Evolutionary conservation across 23 tunicate species (phyloP).

Genomic region (Ciona savignyi): DNA sequence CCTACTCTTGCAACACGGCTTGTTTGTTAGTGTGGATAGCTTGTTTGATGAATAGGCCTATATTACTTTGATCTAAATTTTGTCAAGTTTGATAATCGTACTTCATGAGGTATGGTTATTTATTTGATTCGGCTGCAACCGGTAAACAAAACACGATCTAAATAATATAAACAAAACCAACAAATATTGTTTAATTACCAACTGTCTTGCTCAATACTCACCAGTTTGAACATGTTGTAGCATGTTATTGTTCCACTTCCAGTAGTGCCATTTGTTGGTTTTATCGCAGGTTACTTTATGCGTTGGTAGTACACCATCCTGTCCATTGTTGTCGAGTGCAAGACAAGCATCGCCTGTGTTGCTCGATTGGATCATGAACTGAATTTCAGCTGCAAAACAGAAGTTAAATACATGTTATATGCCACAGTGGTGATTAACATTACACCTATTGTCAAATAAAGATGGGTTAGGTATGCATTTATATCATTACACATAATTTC

Average conservation of each 20-base stretch:
- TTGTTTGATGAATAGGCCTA: too few relatives aligned
- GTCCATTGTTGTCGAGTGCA: background rate
- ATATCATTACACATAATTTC: too few relatives aligned
- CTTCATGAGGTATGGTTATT: too few relatives aligned
- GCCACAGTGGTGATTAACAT: background rate
- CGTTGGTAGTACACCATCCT: background rate
- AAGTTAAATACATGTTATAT: background rate
- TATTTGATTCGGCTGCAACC: too few relatives aligned
- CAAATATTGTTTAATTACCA: too few relatives aligned
- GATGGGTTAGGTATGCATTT: too few relatives aligned
- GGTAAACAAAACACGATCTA: background rate
- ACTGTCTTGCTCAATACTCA: background rate
- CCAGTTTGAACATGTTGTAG: background rate
- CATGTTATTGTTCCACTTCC: background rate
- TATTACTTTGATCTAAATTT: too few relatives aligned
- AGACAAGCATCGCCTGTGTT: background rate
- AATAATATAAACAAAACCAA: too few relatives aligned
- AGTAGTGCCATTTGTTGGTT: background rate
- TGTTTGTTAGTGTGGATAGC: too few relatives aligned
- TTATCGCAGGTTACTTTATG: background rate
- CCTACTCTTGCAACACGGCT: too few relatives aligned
- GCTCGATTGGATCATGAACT: background rate
- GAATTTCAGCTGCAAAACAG: background rate
- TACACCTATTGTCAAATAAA: too few relatives aligned
- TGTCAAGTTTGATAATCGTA: too few relatives aligned